Percentiles rank a stretch among this genome's conserved stretches.
These are phyloP conservation scores for Phengaris alcon DNA, from an alignment of 2,888 invertebrate genomes.

Conservation along the genomic window DNA sequence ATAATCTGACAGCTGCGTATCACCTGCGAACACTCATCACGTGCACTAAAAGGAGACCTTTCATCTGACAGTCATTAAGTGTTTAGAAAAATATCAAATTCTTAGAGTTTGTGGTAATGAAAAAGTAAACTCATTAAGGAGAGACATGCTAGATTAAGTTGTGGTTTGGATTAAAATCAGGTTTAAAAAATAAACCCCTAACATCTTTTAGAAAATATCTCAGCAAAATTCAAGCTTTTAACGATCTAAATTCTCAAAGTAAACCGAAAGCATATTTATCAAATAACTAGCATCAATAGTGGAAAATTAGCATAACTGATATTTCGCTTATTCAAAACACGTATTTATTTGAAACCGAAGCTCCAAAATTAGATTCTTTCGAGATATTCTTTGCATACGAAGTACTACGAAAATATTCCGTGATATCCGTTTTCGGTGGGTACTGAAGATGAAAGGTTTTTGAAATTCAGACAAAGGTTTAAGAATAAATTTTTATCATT, in stretches of 20 bases:
- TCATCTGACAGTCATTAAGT: background rate
- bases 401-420: background rate
- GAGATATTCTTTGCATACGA: conserved; percentile 8
- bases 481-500: too few relatives aligned
- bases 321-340: background rate
- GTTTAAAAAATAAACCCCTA: too few relatives aligned
- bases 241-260: background rate
- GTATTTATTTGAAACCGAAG: conserved; percentile 5
- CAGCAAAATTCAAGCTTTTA: background rate
- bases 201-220: background rate
- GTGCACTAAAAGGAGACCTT: background rate
- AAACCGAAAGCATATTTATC: background rate
- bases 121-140: background rate
- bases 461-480: background rate
- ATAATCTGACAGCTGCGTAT: background rate
- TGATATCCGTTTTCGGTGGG: background rate
- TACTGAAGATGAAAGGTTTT: background rate
- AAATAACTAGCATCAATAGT: conserved; percentile 3
- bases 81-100: background rate
- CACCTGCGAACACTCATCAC: background rate
- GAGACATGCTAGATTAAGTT: background rate
- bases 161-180: too few relatives aligned
- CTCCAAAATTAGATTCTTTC: background rate
- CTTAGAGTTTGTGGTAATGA: background rate
- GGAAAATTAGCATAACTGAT: background rate